Percentiles rank a stretch among this genome's conserved stretches.
phyloP scores from a whole-genome alignment of 2,113 vertebrate genomes.

The Silurus glanis region DNA sequence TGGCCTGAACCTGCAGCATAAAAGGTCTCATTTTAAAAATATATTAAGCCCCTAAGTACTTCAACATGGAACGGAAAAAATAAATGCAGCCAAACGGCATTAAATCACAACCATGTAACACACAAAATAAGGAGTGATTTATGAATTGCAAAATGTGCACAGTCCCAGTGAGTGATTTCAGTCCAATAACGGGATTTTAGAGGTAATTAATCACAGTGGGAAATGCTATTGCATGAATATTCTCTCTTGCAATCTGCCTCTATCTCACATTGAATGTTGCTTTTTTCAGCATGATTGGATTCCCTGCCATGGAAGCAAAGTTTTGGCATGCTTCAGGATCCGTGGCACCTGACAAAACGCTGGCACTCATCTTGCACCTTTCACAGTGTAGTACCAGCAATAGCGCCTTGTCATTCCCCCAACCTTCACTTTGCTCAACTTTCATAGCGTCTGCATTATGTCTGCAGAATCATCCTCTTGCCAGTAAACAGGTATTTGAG shows the following conservation, averaged over 20 bases:
- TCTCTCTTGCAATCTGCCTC: conserved; percentile 30
- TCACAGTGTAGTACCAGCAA: conserved; percentile 68
- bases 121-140: conserved; percentile 26
- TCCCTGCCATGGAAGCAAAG: conserved; percentile 67
- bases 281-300: conserved; percentile 62
- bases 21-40: not conserved
- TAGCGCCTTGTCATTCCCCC: conserved; percentile 62
- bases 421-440: conserved; percentile 63
- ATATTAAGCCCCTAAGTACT: not conserved
- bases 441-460: conserved; percentile 64
- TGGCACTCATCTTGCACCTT: conserved; percentile 67
- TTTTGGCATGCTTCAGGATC: conserved; percentile 62
- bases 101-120: conserved; percentile 8
- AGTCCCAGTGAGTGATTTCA: conserved; percentile 30
- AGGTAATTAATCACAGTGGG: conserved; percentile 58
- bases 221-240: conserved; percentile 38
- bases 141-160: conserved; percentile 30
- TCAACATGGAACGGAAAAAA: conserved; percentile 7
- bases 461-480: conserved; percentile 56
- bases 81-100: conserved; percentile 18
- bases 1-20: not conserved
- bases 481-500: conserved; percentile 60
- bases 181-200: conserved; percentile 23
- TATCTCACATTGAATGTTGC: conserved; percentile 33
- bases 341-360: conserved; percentile 84